These are phyloP conservation scores for Latrodectus elegans DNA, from an alignment of 2,888 invertebrate genomes.

Conservation along the genomic window DNA sequence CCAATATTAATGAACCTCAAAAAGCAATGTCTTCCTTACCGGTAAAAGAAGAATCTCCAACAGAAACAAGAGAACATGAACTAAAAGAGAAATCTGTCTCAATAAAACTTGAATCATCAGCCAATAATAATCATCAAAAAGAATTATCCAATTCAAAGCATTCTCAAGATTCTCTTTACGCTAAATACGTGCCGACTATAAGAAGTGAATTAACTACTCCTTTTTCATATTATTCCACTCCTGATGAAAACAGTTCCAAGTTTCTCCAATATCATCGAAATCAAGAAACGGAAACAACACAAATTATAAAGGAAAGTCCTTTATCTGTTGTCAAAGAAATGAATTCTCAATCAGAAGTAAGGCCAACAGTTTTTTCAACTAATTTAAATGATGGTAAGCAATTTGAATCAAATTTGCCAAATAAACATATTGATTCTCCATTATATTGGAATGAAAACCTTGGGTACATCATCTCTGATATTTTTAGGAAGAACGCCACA, in stretches of 20 bases:
- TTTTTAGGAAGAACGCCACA: slow-evolving; percentile 22
- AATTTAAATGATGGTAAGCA: background rate
- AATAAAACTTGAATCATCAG: background rate
- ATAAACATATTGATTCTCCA: background rate
- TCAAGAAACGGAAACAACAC: background rate
- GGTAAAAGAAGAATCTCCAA: slow-evolving; percentile 1
- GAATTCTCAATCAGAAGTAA: background rate
- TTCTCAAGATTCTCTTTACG: too few relatives aligned
- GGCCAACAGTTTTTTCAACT: background rate
- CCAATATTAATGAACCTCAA: background rate
- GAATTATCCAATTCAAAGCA: background rate
- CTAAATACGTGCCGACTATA: background rate
- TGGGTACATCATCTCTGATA: slow-evolving; percentile 32
- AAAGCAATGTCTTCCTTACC: slow-evolving; percentile 10
- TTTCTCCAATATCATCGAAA: background rate
- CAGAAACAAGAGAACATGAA: background rate
- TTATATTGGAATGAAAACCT: slow-evolving; percentile 6
- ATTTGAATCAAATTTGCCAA: background rate
- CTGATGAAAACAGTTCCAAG: background rate
- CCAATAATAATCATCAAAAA: background rate
- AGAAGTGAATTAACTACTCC: background rate
- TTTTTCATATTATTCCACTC: background rate
- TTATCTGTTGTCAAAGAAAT: too few relatives aligned
- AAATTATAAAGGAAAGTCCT: too few relatives aligned
- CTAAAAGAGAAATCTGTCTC: slow-evolving; percentile 3